phyloP scores from a whole-genome alignment of 2,888 invertebrate genomes.

The Belgica antarctica region DNA sequence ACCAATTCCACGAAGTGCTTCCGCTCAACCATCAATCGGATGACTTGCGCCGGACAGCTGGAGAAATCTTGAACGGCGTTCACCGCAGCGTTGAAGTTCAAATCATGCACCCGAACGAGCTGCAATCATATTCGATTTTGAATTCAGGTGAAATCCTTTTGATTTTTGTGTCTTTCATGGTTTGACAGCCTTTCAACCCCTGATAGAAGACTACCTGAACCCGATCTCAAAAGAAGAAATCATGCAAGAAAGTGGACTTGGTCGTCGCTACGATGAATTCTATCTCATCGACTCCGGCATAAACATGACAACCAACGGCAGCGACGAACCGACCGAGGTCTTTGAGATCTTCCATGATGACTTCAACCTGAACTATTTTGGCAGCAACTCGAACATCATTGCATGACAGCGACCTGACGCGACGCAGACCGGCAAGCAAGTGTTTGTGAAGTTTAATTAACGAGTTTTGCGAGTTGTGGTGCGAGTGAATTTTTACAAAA shows the following conservation, averaged over 20 bases:
- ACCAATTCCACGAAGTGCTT: conserved; percentile 35
- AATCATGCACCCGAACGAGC: conserved; percentile 54
- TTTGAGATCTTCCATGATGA: conserved; percentile 53
- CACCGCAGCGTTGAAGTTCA: conserved; percentile 63
- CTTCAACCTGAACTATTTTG: conserved; percentile 55
- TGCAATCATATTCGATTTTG: conserved; percentile 52
- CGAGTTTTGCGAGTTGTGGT: not conserved
- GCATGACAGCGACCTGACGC: conserved; percentile 50
- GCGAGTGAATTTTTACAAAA: conserved; percentile 12
- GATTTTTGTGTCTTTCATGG: not conserved
- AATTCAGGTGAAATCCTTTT: conserved; percentile 50
- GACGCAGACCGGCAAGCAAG: conserved; percentile 20
- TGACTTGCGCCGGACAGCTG: conserved; percentile 60
- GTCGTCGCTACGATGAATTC: conserved; percentile 48
- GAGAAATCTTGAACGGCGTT: conserved; percentile 61
- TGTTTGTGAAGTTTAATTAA: conserved; percentile 37
- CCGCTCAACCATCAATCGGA: conserved; percentile 46
- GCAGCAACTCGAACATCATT: conserved; percentile 54
- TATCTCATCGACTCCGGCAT: conserved; percentile 56
- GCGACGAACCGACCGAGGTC: conserved; percentile 50
- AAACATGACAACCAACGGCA: conserved; percentile 51
- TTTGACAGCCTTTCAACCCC: conserved; percentile 36
- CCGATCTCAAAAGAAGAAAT: conserved; percentile 76
- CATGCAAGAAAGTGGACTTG: conserved; percentile 72
- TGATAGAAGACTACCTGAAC: conserved; percentile 62